Base-by-base conservation (phyloP, 92 coral and sea anemone genomes). In the Zoanthus solanderi region DNA sequence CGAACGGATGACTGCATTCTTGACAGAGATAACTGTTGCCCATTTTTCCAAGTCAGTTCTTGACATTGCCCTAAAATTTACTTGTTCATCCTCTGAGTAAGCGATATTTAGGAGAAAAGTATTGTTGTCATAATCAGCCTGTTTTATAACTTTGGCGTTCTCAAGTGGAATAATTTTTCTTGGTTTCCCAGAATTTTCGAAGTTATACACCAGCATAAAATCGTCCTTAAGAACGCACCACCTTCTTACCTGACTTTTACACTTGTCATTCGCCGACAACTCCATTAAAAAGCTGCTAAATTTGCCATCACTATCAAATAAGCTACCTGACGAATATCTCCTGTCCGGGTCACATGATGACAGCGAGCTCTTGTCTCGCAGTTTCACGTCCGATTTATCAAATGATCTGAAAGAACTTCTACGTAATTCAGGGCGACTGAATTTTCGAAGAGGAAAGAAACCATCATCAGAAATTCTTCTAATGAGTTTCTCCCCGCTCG, bases 201-300 rank as follows among this genome's bases (percentile, higher is more conserved):
- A 93, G 8, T 94, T 98, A 69, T 89, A 97, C 29, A 93, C 89
- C 57, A 71, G 86, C 58, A 97, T 86, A 46, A 32, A 66, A 28
- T 95, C 94, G 83, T 97, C 95, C 63, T 81, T 78, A 29, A 95
- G 88, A 0, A 94, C 95, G 52, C 99, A 97, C 99, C 99, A 97
- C 5, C 98, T 88, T 1, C 98, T 93, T 66, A 97, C 98, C 78
- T 95, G 96, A 77, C 98, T 97, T 53, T 92, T 93, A 71, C 96
- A 97, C 29, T 94, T 82, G 28, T 92, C 93, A 30, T 84, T 87
- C 13, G 86, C 86, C 11, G 87, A 88, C 4, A 95, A 87, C 81
- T 97, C 99, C 79, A 96, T 94, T 2, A 97, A 96, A 87, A 92
- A 92, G 23, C 99, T 96, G 7, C 95, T 89, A 85, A 88, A 97